Base-by-base conservation (phyloP, 1,140 invertebrate genomes). In the Melitaea cinxia region DNA sequence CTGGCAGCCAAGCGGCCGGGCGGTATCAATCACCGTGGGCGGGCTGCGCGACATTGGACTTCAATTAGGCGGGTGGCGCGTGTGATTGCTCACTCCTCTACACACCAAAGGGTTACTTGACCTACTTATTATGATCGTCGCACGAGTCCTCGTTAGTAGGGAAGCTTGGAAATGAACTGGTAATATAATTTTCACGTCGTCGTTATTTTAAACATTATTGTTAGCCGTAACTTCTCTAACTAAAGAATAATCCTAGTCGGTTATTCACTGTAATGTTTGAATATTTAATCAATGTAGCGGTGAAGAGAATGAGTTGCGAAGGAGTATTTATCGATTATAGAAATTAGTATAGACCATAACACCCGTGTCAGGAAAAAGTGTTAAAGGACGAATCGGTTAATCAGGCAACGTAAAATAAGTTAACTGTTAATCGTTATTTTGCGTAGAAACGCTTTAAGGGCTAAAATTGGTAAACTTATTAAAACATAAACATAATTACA, bases 11-110 rank as follows among this genome's bases (percentile, higher is more conserved):
- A 83, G 85, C 72, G 67, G 74, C 73, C 76, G 80, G 72, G 74
- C 74, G 78, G 86, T 88, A 89, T 91, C 86, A 88, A 89, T 88
- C 88, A 86, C 83, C 78, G 82, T 82, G 83, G 86, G 82, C 78
- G 85, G 82, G 80, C 79, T 52, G 79, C 70, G 75, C 88, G 88
- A 91, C 86, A 89, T 84, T 88, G 85, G 85, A 87, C 83, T 91
- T 88, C 88, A 91, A 91, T 91, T 91, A 91, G 84, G 79, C 85
- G 83, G 81, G 81, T 78, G 82, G 80, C 78, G 80, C 75, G 82
- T 86, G 78, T 85, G 83, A 88, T 86, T 88, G 85, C 83, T 88
- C 77, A 83, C 82, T 84, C 75, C 80, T 81, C 78, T 76, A 81
- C 78, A 83, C 72, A 75, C 74, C 72, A 83, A 86, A 89, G 84